Conservation (phyloP, 2,797 vertebrate species). For the Pangasius djambal region DNA sequence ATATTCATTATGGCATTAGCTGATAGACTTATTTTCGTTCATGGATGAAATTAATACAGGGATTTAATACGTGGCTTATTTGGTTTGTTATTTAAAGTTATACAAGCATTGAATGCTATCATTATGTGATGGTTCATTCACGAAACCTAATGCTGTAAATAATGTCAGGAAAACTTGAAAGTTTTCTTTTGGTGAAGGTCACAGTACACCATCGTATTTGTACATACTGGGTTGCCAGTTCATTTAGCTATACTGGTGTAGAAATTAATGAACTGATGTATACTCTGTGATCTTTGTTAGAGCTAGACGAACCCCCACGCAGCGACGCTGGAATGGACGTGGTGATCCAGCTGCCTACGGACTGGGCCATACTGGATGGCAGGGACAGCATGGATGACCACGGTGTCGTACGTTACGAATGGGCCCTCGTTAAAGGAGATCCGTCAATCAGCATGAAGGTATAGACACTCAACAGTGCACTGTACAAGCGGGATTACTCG, state of each 20-base stretch:
- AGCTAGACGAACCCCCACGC: constrained; percentile 82
- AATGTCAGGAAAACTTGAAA: neutral
- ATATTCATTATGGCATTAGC: too few relatives aligned
- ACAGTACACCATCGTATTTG: neutral
- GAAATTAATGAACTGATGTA: neutral
- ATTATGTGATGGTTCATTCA: neutral
- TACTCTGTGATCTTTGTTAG: neutral
- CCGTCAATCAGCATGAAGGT: constrained; percentile 89
- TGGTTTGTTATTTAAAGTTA: neutral
- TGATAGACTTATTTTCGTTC: too few relatives aligned
- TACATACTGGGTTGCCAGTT: neutral
- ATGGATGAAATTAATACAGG: neutral
- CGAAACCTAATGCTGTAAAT: neutral
- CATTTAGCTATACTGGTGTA: neutral
- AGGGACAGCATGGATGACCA: constrained; percentile 91
- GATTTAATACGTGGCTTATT: neutral
- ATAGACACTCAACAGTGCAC: constrained; percentile 16
- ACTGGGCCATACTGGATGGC: constrained; percentile 90
- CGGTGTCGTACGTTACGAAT: constrained; percentile 83
- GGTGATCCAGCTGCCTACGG: constrained; percentile 88
- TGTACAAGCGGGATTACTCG: neutral
- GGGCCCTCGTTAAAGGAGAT: constrained; percentile 86
- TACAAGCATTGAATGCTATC: neutral
- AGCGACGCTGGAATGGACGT: constrained; percentile 90
- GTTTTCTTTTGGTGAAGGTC: neutral